These are phyloP conservation scores for Puffinus mauretanicus DNA, from an alignment of 2,113 vertebrate genomes.

Conservation along the genomic window DNA sequence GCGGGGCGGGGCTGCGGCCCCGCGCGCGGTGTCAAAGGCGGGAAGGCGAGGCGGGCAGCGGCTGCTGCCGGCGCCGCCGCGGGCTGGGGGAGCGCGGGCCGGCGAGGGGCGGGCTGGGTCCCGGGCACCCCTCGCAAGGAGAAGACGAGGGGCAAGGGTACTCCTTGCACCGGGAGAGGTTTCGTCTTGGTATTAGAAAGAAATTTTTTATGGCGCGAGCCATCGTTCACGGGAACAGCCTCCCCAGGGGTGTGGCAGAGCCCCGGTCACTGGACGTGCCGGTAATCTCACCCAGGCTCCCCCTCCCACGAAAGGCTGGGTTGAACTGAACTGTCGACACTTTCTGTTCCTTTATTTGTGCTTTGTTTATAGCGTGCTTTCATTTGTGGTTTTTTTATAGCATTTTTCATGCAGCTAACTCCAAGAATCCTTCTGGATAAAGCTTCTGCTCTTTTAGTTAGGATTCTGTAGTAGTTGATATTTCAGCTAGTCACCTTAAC, in stretches of 20 bases:
- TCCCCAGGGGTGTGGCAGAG: background rate
- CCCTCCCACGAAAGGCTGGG: fast-evolving
- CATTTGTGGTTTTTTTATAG: background rate
- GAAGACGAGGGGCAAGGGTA: background rate
- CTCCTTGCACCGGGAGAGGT: too few species aligned
- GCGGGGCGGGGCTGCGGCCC: too few species aligned
- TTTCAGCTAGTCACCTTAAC: background rate
- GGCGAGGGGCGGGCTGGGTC: too few species aligned
- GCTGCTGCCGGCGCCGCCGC: too few species aligned
- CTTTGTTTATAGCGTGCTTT: background rate
- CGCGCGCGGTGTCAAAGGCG: too few species aligned
- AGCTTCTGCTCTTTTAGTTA: background rate
- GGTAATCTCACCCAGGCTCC: fast-evolving
- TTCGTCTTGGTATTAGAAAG: background rate
- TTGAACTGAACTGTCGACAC: background rate
- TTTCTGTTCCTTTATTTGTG: background rate
- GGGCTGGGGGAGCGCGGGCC: too few species aligned
- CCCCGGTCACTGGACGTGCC: fast-evolving
- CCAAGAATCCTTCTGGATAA: background rate
- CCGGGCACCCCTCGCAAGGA: too few species aligned
- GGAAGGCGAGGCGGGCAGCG: background rate
- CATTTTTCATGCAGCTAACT: background rate
- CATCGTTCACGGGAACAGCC: fast-evolving
- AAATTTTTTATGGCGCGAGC: background rate
- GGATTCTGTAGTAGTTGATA: background rate